A percentile compares a stretch with the other conserved stretches of the same genome.
phyloP scores from a whole-genome alignment of 2,797 vertebrate genomes.

The Tympanoctomys barrerae region DNA sequence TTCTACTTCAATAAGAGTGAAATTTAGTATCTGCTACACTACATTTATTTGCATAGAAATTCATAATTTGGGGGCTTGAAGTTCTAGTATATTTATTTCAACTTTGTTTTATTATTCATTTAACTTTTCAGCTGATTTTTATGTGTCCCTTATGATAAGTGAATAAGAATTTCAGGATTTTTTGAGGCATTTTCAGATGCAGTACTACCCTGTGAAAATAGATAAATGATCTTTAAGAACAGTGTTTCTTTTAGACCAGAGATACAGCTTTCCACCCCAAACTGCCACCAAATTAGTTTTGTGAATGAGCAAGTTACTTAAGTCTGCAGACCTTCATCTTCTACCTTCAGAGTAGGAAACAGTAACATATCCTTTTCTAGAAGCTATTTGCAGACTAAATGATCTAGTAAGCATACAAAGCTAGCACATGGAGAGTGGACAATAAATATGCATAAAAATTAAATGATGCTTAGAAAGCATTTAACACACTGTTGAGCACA shows the following conservation, averaged over 20 bases:
- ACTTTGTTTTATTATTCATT: not conserved
- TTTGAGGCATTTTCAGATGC: constrained; percentile 33
- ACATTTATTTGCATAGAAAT: constrained; percentile 1
- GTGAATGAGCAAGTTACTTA: not conserved
- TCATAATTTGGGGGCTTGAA: constrained; percentile 27
- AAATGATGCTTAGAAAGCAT: not conserved
- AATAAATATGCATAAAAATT: constrained; percentile 25
- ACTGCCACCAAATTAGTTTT: not conserved
- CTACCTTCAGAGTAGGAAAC: not conserved
- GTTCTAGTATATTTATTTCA: not conserved
- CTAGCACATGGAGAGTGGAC: not conserved
- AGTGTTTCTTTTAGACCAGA: constrained; percentile 24
- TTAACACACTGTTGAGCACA: not conserved
- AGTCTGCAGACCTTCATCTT: not conserved
- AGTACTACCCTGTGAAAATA: constrained; percentile 41
- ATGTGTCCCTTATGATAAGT: constrained; percentile 3
- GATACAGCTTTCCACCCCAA: not conserved
- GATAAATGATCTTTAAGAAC: constrained; percentile 15
- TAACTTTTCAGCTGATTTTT: not conserved
- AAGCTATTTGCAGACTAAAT: not conserved
- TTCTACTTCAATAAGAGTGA: constrained; percentile 25
- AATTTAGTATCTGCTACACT: constrained; percentile 15
- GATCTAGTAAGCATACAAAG: not conserved
- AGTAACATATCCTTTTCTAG: constrained; percentile 29
- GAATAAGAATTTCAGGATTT: constrained; percentile 8